Percentiles rank a stretch among this genome's conserved stretches.
Evolutionary conservation across 2,797 vertebrate genomes (phyloP).

Genomic region (Dendrocincla fuliginosa): DNA sequence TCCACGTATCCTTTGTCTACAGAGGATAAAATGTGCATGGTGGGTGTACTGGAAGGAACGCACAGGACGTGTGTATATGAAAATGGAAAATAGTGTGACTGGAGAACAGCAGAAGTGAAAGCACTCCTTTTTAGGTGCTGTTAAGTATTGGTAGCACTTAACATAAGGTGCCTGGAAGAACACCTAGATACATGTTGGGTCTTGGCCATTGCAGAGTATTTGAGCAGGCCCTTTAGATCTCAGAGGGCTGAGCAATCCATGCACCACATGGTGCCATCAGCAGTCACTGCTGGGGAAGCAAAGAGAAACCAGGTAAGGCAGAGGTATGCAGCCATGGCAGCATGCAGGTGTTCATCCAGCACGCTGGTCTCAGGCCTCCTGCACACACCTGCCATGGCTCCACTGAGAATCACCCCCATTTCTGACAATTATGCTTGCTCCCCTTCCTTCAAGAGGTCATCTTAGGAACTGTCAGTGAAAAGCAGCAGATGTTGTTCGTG

Average conservation of each 20-base stretch:
- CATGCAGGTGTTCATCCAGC: neutral
- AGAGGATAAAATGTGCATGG: neutral
- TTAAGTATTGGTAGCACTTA: neutral
- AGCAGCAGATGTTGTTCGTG: neutral
- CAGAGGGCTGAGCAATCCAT: neutral
- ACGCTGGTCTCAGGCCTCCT: neutral
- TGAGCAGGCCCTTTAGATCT: neutral
- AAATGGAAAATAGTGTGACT: neutral
- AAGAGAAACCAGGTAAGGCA: neutral
- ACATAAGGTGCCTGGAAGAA: neutral
- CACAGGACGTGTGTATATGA: neutral
- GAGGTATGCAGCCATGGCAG: neutral
- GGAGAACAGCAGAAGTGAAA: neutral
- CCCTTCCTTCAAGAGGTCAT: neutral
- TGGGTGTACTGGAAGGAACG: neutral
- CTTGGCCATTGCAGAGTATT: neutral
- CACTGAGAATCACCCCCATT: neutral
- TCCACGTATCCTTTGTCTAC: neutral
- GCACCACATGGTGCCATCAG: neutral
- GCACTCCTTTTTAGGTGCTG: neutral
- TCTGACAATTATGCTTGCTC: neutral
- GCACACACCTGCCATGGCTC: neutral
- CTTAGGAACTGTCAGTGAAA: neutral
- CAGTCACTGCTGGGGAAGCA: neutral
- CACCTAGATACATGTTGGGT: neutral